phyloP scores from a whole-genome alignment of 2,113 vertebrate genomes.

The Physeter macrocephalus region DNA sequence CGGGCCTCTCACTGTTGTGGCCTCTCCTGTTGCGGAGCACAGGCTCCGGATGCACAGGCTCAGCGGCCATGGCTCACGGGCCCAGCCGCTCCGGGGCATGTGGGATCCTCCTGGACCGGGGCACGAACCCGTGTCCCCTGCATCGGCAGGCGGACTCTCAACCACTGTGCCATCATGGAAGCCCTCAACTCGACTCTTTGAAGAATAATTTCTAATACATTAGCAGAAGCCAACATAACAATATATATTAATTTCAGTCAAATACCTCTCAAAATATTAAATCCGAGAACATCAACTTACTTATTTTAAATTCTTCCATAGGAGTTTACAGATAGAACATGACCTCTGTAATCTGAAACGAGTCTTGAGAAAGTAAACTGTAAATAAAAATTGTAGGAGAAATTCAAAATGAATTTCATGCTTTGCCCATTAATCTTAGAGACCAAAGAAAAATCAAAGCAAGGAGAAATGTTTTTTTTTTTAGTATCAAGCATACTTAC shows the following conservation, averaged over 20 bases:
- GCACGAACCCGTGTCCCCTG: too few relatives aligned
- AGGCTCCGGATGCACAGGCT: too few relatives aligned
- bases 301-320: slow-evolving; percentile 16
- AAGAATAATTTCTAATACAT: not conserved
- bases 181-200: not conserved
- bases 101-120: too few relatives aligned
- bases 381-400: slow-evolving; percentile 6
- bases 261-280: not conserved
- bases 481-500: not conserved
- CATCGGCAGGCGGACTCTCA: too few relatives aligned
- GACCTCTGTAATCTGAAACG: not conserved
- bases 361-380: not conserved
- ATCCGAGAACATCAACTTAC: not conserved
- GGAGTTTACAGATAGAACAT: not conserved
- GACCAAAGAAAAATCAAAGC: not conserved
- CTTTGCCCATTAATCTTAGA: not conserved
- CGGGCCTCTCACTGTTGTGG: too few relatives aligned
- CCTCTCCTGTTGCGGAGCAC: too few relatives aligned
- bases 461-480: not conserved
- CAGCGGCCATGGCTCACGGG: too few relatives aligned
- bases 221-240: not conserved
- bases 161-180: too few relatives aligned
- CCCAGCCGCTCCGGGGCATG: too few relatives aligned
- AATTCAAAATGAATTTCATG: slow-evolving; percentile 12
- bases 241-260: not conserved